Evolutionary conservation across 2,888 invertebrate genomes (phyloP).

Genomic region (Ditylenchus weischeri): DNA sequence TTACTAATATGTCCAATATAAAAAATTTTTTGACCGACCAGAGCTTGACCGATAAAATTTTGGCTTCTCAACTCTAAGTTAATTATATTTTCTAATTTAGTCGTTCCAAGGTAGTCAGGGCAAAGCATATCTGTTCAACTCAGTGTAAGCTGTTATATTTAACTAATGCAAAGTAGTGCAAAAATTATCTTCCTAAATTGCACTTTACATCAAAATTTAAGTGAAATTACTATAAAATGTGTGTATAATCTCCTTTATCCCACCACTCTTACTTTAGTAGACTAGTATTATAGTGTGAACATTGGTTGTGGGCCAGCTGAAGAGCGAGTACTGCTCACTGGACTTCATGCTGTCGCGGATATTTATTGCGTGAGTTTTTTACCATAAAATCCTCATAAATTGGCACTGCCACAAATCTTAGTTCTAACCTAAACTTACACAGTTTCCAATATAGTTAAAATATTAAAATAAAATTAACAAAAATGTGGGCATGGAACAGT

Average conservation of each 20-base stretch:
- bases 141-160: constrained; percentile 76
- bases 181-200: neutral
- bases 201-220: neutral
- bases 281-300: constrained; percentile 75
- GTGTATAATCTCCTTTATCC: neutral
- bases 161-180: neutral
- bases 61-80: no score
- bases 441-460: no score
- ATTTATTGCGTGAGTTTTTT: constrained; percentile 89
- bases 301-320: constrained; percentile 98
- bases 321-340: constrained; percentile 83
- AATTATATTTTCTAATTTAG: constrained; percentile 56
- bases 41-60: no score
- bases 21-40: no score
- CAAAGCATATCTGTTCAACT: constrained; percentile 98
- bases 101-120: constrained; percentile 97
- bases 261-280: no score
- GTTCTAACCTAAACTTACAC: no score
- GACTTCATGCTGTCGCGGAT: constrained; percentile 95
- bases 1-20: no score
- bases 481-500: no score
- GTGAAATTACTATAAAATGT: constrained; percentile 2
- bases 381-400: no score
- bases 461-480: no score
- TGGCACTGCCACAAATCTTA: no score